Evolutionary conservation across 2,797 vertebrate genomes (phyloP).

Genomic region (Crenichthys baileyi): DNA sequence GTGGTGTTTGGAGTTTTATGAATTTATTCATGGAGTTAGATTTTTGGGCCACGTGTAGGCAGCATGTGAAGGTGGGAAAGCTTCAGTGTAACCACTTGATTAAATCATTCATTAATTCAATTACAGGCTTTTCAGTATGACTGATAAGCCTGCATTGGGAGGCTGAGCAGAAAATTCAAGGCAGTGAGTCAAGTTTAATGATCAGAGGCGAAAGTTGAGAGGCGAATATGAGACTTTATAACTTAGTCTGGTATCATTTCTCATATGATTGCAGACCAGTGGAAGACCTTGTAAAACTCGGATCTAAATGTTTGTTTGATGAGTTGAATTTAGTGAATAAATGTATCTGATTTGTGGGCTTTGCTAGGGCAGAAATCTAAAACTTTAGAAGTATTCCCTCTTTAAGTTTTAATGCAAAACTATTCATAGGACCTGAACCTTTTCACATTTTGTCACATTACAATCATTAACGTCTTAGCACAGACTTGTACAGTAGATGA

Average conservation of each 20-base stretch:
- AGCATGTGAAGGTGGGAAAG: conserved; percentile 49
- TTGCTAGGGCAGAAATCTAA: background rate
- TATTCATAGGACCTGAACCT: background rate
- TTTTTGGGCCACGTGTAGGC: conserved; percentile 37
- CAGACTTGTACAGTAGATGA: background rate
- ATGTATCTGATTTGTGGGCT: conserved; percentile 24
- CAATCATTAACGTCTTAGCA: background rate
- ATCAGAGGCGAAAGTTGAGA: conserved; percentile 46
- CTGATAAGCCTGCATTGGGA: conserved; percentile 53
- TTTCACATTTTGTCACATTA: background rate
- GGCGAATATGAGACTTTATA: conserved; percentile 46
- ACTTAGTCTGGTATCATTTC: conserved; percentile 43
- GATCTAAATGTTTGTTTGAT: conserved; percentile 42
- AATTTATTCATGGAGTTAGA: conserved; percentile 46
- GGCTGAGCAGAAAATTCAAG: conserved; percentile 53
- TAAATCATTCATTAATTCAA: conserved; percentile 69
- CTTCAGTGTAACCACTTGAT: conserved; percentile 60
- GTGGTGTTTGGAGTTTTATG: conserved; percentile 37
- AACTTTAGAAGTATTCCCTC: background rate
- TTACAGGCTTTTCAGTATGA: conserved; percentile 58
- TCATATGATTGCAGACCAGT: conserved; percentile 42
- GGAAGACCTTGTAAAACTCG: conserved; percentile 34
- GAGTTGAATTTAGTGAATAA: conserved; percentile 34
- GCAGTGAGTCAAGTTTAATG: conserved; percentile 63
- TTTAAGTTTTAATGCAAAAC: background rate